These are phyloP conservation scores for Zhengitettix transpicula DNA, from an alignment of 2,888 invertebrate species.

Conservation along the genomic window DNA sequence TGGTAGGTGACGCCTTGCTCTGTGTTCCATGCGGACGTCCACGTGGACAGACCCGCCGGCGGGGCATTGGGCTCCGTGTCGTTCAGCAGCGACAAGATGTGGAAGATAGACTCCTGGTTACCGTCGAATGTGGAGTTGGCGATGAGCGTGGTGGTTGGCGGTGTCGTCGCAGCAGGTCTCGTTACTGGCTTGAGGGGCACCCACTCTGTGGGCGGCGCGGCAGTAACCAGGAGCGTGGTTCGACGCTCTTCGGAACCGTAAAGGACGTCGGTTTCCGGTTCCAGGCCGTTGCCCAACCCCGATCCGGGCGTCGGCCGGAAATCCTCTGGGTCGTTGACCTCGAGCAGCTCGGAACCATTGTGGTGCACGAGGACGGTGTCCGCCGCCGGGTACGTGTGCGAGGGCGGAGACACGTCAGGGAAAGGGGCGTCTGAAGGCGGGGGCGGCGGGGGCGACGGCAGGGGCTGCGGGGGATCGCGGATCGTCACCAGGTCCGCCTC, in stretches of 20 bases:
- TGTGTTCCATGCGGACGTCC: slow-evolving; percentile 17
- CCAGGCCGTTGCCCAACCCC: neutral
- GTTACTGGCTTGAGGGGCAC: neutral
- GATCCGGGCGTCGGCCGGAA: slow-evolving; percentile 12
- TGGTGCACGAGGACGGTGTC: slow-evolving; percentile 44
- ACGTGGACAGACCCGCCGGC: slow-evolving; percentile 21
- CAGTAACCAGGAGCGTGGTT: neutral
- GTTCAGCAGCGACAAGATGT: slow-evolving; percentile 29
- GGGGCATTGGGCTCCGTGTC: slow-evolving; percentile 17
- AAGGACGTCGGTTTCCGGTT: neutral
- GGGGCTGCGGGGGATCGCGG: neutral
- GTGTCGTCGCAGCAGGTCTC: slow-evolving; percentile 6
- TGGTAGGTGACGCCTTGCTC: neutral
- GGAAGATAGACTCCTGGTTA: slow-evolving; percentile 25
- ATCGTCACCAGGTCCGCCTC: neutral
- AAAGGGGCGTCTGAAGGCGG: neutral
- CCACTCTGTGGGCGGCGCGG: neutral
- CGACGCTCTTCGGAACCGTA: neutral
- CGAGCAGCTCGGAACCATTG: slow-evolving; percentile 37
- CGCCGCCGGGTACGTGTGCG: slow-evolving; percentile 23
- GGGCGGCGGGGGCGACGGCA: slow-evolving; percentile 1
- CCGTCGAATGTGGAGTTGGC: slow-evolving; percentile 25
- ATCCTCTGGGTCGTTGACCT: slow-evolving; percentile 28
- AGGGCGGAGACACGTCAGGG: neutral
- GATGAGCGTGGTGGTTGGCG: slow-evolving; percentile 5